Conservation (phyloP, 2,888 invertebrate genomes). For the Aspidiotus rigidus region DNA sequence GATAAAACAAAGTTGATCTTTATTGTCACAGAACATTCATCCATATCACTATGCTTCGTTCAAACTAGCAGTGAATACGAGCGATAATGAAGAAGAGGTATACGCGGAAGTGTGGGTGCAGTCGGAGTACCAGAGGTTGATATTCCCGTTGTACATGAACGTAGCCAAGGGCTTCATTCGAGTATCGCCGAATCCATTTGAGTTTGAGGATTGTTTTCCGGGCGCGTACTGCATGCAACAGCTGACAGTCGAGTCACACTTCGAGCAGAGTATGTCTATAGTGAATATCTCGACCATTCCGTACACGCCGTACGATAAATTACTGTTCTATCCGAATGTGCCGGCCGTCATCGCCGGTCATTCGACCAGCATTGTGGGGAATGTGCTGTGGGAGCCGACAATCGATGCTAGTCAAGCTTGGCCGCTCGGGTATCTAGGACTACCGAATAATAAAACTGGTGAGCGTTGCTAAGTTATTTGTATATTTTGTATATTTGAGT, state of each 20-base stretch:
- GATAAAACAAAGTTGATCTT: slow-evolving; percentile 14
- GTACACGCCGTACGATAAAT: slow-evolving; percentile 21
- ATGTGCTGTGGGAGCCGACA: slow-evolving; percentile 20
- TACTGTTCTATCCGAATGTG: slow-evolving; percentile 20
- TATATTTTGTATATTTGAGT: background rate
- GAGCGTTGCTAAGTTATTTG: slow-evolving; percentile 6
- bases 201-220: slow-evolving; percentile 71
- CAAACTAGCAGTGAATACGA: slow-evolving; percentile 59
- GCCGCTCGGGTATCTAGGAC: slow-evolving; percentile 25
- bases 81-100: slow-evolving; percentile 57
- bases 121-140: slow-evolving; percentile 60
- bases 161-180: slow-evolving; percentile 55
- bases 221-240: slow-evolving; percentile 40
- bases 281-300: slow-evolving; percentile 27
- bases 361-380: slow-evolving; percentile 24
- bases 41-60: slow-evolving; percentile 59
- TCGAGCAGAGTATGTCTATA: slow-evolving; percentile 23
- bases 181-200: slow-evolving; percentile 57
- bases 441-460: slow-evolving; percentile 28
- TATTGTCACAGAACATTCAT: slow-evolving; percentile 43
- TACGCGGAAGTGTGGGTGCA: slow-evolving; percentile 62
- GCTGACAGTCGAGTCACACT: slow-evolving; percentile 26
- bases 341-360: slow-evolving; percentile 22
- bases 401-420: slow-evolving; percentile 10
- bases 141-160: slow-evolving; percentile 61